Evolutionary conservation across 2,888 invertebrate genomes (phyloP), one percentile per base, ranked within the genome.

Genomic region (Apocheima hispidaria): DNA sequence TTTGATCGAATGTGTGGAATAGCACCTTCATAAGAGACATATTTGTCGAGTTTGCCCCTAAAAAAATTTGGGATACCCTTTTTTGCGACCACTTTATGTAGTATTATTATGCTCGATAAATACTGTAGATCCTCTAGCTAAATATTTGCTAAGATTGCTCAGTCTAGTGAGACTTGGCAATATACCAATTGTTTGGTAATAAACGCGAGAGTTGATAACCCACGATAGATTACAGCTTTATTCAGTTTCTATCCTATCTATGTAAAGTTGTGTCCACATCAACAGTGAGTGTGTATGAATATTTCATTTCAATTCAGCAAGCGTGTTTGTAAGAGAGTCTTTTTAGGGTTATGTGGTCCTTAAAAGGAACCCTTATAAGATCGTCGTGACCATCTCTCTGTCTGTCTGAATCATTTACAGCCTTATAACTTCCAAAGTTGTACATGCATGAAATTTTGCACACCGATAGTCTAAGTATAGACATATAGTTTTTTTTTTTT

Each of bases 21-120:
- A 26, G 26, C 21, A 23, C 5, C 5, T 2, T 12, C 2, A 6
- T n/a, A 0, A 21, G 41, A n/a, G n/a, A 14, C 26, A 44, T 10
- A 26, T 9, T 26, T 14, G 14, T 14, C 12, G 21, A 6, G n/a
- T 16, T 26, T 23, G 0, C 18, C 18, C 18, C 12, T 46, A 30
- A 4, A 1, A 12, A 46, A 30, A 18, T 16, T 0, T 6, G 28
- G 30, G 20, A 30, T 18, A 18, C 5, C 16, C 14, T 18, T 30
- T n/a, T 71, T 71, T 56, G 56, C 72, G 63, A 69, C 68, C 66
- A 63, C 72, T 77, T 77, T 74, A 81, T 76, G 73, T 77, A 80
- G 72, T 78, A 75, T 81, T 78, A 78, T 72, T 73, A 72, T 71
- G 63, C 64, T 59, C 51, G 68, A 68, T 21, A 67, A 71, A 67